A percentile compares a stretch with the other conserved stretches of the same genome.
Evolutionary conservation across 2,113 vertebrate species (phyloP).

Genomic region (Silurus asotus): DNA sequence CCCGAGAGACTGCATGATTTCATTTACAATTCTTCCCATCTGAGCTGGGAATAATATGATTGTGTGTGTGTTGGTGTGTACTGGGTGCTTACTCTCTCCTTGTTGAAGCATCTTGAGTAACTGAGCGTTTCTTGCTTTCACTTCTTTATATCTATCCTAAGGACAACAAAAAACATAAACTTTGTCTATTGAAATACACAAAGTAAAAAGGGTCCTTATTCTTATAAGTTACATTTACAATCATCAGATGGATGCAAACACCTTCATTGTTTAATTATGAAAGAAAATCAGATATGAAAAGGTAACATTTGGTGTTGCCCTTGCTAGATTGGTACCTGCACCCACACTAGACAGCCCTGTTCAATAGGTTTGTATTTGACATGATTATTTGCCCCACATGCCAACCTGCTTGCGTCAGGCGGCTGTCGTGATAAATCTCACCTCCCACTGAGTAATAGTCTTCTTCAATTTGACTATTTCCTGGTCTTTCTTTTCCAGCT

Average conservation of each 20-base stretch:
- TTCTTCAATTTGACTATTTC: constrained; percentile 87
- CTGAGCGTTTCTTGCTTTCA: constrained; percentile 76
- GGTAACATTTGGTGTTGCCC: too few relatives aligned
- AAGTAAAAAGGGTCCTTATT: neutral
- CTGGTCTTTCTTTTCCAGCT: constrained; percentile 89
- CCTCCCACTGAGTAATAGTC: constrained; percentile 86
- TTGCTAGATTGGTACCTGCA: too few relatives aligned
- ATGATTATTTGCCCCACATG: neutral
- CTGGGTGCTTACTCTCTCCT: constrained; percentile 75
- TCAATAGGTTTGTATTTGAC: neutral
- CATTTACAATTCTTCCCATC: neutral
- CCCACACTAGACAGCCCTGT: too few relatives aligned
- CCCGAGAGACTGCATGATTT: neutral
- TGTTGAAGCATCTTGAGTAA: constrained; percentile 80
- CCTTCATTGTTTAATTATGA: too few relatives aligned
- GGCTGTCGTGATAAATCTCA: constrained; percentile 56
- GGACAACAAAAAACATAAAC: constrained; percentile 7
- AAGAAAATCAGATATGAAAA: too few relatives aligned
- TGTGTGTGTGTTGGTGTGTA: neutral
- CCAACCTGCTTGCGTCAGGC: too few relatives aligned
- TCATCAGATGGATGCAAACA: neutral
- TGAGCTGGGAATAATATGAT: neutral
- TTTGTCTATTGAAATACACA: neutral
- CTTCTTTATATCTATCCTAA: constrained; percentile 76
- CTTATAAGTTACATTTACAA: neutral